Evolutionary conservation across 2,113 vertebrate genomes (phyloP), one percentile per base, ranked within the genome.

Genomic region (Nothobranchius furzeri): DNA sequence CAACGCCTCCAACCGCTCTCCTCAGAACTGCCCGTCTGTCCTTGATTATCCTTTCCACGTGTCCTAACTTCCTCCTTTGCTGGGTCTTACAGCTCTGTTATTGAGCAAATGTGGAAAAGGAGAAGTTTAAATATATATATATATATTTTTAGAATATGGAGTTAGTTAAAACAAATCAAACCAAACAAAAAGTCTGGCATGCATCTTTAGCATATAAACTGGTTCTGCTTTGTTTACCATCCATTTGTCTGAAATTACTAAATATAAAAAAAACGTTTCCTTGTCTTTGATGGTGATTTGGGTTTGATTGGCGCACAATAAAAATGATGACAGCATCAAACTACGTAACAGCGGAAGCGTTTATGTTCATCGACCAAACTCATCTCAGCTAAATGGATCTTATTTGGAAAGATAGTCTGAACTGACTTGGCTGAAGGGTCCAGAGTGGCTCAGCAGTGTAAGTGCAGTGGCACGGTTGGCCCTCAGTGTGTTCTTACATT

Each of bases 21-120:
- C 53, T 60, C 35, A 49, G 9, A 43, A 40, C 68, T 79, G 62
- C 76, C 64, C 69, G 49, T 70, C 72, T 75, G 76, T 76, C 78
- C 74, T 73, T 63, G 52, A 62, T 71, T 82, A 64, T 64, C 61
- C 72, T 73, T 55, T 47, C 55, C 25, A 51, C 58, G 48, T 83
- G 79, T 72, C 70, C 72, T 75, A 25, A 55, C 67, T 50, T 48
- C n/a, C 13, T 25, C 51, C 45, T 42, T 59, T 4, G 24, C 24
- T 40, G 6, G 9, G 37, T 52, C 42, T 64, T n/a, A 15, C 20
- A n/a, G 46, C 36, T 9, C 9, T 40, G 37, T 76, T 64, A 60
- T 73, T 67, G 12, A 53, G 12, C 10, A 78, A 48, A 60, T 50
- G 36, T 20, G 43, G 14, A 65, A 35, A 46, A n/a, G 2, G 7